Conservation (phyloP, 2,888 invertebrate genomes). For the Ectemnius lituratus region DNA sequence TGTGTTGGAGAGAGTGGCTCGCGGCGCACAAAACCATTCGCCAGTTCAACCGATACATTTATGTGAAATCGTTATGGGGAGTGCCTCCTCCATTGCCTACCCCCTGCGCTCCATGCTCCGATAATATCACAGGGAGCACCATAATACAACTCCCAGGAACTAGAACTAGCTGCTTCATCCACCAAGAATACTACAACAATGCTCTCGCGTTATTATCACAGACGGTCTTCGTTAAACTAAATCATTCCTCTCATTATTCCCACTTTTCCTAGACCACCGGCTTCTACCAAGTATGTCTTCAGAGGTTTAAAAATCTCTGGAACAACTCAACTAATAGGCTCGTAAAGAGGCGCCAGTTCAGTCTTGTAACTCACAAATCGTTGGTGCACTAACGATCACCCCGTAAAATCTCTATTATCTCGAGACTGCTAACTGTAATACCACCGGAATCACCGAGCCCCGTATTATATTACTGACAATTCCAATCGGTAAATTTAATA, state of each 20-base stretch:
- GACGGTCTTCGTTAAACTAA: too few species aligned
- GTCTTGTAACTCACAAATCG: constrained; percentile 66
- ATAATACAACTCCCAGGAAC: not conserved
- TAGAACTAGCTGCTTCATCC: not conserved
- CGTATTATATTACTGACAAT: too few species aligned
- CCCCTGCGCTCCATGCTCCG: not conserved
- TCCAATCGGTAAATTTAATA: too few species aligned
- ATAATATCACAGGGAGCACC: not conserved
- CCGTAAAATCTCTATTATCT: constrained; percentile 64
- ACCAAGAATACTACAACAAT: too few species aligned
- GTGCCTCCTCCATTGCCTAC: not conserved
- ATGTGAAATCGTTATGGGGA: constrained; percentile 29
- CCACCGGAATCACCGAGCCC: too few species aligned
- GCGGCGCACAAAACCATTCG: constrained; percentile 34
- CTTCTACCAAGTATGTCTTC: constrained; percentile 13
- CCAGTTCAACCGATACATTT: constrained; percentile 22
- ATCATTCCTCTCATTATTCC: constrained; percentile 27
- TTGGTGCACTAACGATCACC: constrained; percentile 43
- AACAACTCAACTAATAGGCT: constrained; percentile 62
- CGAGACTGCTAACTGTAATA: constrained; percentile 45
- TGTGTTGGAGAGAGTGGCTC: constrained; percentile 23
- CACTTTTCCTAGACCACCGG: constrained; percentile 40
- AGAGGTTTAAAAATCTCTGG: constrained; percentile 50
- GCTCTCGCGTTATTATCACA: too few species aligned
- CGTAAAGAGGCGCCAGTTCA: constrained; percentile 61